These are phyloP conservation scores for Chrysoperla carnea DNA, from an alignment of 1,140 invertebrate genomes.

Conservation along the genomic window DNA sequence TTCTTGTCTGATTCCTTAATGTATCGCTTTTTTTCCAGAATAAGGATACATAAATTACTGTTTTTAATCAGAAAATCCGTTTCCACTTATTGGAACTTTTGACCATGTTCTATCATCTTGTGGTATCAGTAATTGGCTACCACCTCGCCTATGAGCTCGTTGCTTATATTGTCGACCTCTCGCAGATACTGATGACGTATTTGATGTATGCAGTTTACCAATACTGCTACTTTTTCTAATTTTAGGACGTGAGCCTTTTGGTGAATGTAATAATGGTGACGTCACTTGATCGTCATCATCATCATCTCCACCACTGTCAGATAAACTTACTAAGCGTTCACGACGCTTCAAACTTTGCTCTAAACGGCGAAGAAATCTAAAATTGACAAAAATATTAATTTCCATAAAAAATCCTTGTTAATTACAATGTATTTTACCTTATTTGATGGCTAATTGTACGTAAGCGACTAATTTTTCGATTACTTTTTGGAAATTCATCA, in stretches of 20 bases:
- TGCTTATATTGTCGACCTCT: constrained; percentile 9
- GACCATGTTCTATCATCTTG: constrained; percentile 14
- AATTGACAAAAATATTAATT: constrained; percentile 5
- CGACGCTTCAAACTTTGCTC: constrained; percentile 40
- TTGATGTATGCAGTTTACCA: constrained; percentile 18
- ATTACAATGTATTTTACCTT: constrained; percentile 24
- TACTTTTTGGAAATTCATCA: constrained; percentile 26
- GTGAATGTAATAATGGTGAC: constrained; percentile 29
- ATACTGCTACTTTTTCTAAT: constrained; percentile 27
- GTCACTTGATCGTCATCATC: constrained; percentile 33
- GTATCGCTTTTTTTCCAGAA: no score
- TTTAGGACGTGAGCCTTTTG: constrained; percentile 16
- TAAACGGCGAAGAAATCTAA: constrained; percentile 32
- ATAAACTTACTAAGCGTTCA: constrained; percentile 27
- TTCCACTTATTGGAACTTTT: constrained; percentile 14
- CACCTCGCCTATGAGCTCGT: constrained; percentile 5
- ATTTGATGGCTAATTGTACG: constrained; percentile 51
- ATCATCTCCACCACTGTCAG: constrained; percentile 34
- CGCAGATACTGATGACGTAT: constrained; percentile 1
- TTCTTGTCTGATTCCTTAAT: no score
- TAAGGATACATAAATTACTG: not conserved
- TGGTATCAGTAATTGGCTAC: constrained; percentile 13
- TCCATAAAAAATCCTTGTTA: not conserved
- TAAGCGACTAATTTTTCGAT: constrained; percentile 38
- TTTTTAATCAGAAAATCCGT: constrained; percentile 19